Evolutionary conservation across 2,797 vertebrate genomes (phyloP), one percentile per base, ranked within the genome.

Genomic region (Sebastes matsubarae): DNA sequence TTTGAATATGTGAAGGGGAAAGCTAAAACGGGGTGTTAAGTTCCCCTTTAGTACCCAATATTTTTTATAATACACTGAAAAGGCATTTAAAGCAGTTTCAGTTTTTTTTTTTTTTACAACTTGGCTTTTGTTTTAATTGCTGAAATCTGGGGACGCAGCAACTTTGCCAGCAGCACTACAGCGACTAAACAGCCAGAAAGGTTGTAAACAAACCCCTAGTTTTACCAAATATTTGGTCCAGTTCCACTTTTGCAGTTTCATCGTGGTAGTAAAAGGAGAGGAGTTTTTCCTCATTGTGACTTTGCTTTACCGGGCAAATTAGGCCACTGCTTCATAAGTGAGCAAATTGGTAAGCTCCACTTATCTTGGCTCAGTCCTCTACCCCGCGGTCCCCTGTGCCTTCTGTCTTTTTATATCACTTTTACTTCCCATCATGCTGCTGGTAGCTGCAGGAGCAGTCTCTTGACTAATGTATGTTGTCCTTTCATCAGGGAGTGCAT

Each of bases 261-360:
- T 82, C 50, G 27, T 59, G 4, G 76, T 50, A 36, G 29, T 67
- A 72, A 72, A 86, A 70, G 25, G 38, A 80, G 68, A 55, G 11
- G 30, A 57, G 11, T 46, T 79, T 79, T 83, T 74, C 34, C 71
- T 77, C 68, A 54, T 22, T 74, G 71, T 65, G 77, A 77, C 77
- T 90, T 82, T 80, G 79, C 75, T 77, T 89, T 57, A 81, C 59
- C 22, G 38, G 27, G 76, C 64, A 89, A 92, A 89, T 93, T 84
- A 87, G 90, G 88, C 87, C 87, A 89, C 65, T 64, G 83, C 83
- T 88, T 92, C 81, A 87, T 78, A 92, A 92, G 84, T 87, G 88
- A 92, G 87, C 82, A 91, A 87, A 90, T 88, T 88, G 87, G 87
- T 91, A 80, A 92, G 88, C 88, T 87, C 86, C 74, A 89, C 89